Conservation (phyloP, 2,113 vertebrate species). For the Coregonus clupeaformis region DNA sequence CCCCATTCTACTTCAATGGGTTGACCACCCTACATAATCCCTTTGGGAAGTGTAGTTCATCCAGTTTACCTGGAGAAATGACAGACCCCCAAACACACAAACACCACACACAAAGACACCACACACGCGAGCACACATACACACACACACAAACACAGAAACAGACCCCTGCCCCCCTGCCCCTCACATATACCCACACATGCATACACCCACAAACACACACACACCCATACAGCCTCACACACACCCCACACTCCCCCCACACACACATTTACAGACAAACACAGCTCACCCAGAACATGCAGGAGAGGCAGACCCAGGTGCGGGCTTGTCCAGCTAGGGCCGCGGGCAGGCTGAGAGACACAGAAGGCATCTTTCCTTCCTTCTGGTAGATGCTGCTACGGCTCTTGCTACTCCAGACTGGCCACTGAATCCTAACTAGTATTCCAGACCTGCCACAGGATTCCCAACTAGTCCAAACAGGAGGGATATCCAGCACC, state of each 20-base stretch:
- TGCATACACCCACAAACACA: background rate
- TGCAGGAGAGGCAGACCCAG: constrained; percentile 92
- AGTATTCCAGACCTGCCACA: constrained; percentile 16
- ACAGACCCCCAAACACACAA: background rate
- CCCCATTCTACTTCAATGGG: background rate
- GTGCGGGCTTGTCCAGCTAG: constrained; percentile 76
- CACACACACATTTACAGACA: background rate
- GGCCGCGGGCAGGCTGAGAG: constrained; percentile 69
- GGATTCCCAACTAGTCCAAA: constrained; percentile 56
- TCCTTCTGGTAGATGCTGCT: constrained; percentile 16
- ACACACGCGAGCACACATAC: background rate
- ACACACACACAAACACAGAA: background rate
- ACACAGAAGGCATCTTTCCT: constrained; percentile 75
- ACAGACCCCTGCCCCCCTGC: too few relatives aligned
- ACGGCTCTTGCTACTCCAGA: constrained; percentile 10
- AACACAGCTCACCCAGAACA: constrained; percentile 83
- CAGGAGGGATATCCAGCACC: constrained; percentile 29
- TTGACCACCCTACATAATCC: background rate
- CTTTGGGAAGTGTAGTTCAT: background rate
- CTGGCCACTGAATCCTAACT: background rate
- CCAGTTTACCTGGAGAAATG: background rate
- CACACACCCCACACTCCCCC: background rate
- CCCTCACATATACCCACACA: background rate
- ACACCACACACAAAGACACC: background rate
- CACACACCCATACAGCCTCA: background rate